Conservation (phyloP, 2,113 vertebrate genomes). For the Trochalopteron elliotii region DNA sequence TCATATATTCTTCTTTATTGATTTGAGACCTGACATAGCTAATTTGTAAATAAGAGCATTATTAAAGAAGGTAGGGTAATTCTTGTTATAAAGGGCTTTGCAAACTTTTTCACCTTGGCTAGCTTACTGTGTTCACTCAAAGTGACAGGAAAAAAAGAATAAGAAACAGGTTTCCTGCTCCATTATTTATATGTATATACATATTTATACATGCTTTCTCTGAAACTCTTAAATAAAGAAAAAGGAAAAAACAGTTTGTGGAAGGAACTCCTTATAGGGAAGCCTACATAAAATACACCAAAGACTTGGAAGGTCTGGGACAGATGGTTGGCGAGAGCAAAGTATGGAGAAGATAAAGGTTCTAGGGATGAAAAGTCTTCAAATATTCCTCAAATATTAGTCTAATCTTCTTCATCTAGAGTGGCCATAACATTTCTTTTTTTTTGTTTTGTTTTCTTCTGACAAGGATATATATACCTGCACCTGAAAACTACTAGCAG, state of each 20-base stretch:
- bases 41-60: not conserved
- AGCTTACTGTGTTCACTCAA: not conserved
- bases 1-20: not conserved
- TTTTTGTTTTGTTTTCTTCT: not conserved
- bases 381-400: not conserved
- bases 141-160: not conserved
- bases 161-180: conserved; percentile 16
- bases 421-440: not conserved
- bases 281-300: not conserved
- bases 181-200: conserved; percentile 45
- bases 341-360: not conserved
- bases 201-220: conserved; percentile 43
- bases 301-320: not conserved
- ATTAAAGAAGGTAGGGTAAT: not conserved
- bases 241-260: not conserved
- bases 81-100: not conserved
- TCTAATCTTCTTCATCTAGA: not conserved
- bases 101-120: not conserved
- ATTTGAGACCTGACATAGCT: not conserved
- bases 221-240: not conserved
- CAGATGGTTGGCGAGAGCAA: not conserved
- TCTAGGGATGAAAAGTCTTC: not conserved
- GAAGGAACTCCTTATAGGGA: not conserved
- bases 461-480: not conserved
- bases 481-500: not conserved